Evolutionary conservation across 1,140 invertebrate genomes (phyloP).

Genomic region (Euglossa dilemma): DNA sequence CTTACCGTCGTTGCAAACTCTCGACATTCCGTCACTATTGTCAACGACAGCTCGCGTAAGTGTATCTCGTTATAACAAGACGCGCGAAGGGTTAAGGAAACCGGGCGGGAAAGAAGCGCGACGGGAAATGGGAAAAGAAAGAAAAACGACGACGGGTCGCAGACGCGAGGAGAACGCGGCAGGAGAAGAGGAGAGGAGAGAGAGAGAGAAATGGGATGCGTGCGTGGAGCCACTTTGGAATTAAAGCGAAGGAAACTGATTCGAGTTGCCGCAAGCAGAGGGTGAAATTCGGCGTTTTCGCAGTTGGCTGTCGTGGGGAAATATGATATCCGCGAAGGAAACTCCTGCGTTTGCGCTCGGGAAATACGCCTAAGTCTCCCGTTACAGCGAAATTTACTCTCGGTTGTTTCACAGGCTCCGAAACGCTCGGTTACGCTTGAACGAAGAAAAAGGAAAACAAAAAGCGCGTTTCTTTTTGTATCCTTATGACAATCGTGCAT

Average conservation of each 20-base stretch:
- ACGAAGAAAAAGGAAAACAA: no score
- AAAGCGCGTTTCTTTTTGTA: no score
- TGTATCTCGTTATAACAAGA: constrained; percentile 37
- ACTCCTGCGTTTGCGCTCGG: no score
- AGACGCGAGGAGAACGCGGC: not conserved
- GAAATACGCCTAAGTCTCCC: no score
- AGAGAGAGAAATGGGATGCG: not conserved
- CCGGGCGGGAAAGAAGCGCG: not conserved
- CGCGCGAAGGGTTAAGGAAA: constrained; percentile 8
- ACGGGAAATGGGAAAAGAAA: not conserved
- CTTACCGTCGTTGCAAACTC: constrained; percentile 12
- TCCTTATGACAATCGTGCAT: no score
- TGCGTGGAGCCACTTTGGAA: not conserved
- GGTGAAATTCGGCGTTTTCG: not conserved
- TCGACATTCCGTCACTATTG: constrained; percentile 46
- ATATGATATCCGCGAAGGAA: not conserved
- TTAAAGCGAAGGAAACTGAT: constrained; percentile 13
- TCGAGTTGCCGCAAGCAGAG: not conserved
- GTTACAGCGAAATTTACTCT: no score
- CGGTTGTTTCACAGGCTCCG: no score
- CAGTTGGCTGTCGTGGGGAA: not conserved
- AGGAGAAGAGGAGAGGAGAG: no score
- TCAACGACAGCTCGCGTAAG: constrained; percentile 16
- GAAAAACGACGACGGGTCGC: not conserved
- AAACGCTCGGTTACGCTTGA: no score